Evolutionary conservation across 2,797 vertebrate genomes (phyloP), one percentile per base, ranked within the genome.

Genomic region (Poecilia picta): DNA sequence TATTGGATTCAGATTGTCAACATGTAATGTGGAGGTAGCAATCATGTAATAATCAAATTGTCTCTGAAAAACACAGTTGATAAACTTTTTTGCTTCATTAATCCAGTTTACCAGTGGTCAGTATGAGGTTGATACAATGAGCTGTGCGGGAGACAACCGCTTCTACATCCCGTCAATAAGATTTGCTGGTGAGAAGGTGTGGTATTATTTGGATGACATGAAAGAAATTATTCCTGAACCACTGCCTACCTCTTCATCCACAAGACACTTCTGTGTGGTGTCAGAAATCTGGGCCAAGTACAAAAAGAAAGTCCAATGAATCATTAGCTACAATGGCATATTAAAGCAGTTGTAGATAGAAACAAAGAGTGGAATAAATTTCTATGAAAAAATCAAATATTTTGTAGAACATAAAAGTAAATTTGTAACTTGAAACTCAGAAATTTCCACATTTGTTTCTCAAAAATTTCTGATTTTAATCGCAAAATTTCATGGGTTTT

Each of bases 221-320:
- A 68, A 68, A 68, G 33, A 68, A 68, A 68, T 68, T 23, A 39
- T 66, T 8, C 33, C 62, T 66, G 62, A 39, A 8, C 62, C 62
- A 39, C 33, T 39, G 62, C 62, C 33, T 20, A 10, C 62, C 33
- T 66, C 33, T 39, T 66, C 62, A 66, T 66, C 33, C 2, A 33
- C 13, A 20, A 68, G 66, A 25, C 66, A 25, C 20, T 70, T 70
- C 39, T 23, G 2, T 43, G 66, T 70, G 23, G 39, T 70, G 66
- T 43, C 39, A 43, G 39, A 43, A 12, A 70, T 70, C 66, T 70
- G 66, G 57, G 3, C 57, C 13, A 31, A 16, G 28, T n/a, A 25
- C 10, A 70, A 70, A 43, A 70, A n/a, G 64, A 68, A 68, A 68
- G 20, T 39, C 6, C 36, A 31, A 59, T 62, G 5, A 62, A 62